phyloP scores from a whole-genome alignment of 1,140 invertebrate species.

The Coenobita brevimanus region DNA sequence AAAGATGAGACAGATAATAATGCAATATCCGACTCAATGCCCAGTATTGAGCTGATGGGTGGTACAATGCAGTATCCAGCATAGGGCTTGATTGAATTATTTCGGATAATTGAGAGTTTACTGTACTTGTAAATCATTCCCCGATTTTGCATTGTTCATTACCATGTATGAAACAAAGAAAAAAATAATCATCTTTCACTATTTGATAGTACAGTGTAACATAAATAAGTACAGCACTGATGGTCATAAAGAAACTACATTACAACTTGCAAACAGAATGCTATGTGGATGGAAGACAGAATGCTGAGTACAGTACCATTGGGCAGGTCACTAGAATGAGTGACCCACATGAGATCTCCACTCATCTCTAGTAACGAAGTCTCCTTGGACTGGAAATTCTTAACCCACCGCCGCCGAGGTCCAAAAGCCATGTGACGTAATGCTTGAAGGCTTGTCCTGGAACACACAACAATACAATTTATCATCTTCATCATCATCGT shows the following conservation, averaged over 20 bases:
- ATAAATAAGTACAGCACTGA: too few relatives aligned
- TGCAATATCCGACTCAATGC: too few relatives aligned
- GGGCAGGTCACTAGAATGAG: not conserved
- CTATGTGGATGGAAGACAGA: not conserved
- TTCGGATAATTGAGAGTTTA: too few relatives aligned
- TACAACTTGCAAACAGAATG: not conserved
- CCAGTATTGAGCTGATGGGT: too few relatives aligned
- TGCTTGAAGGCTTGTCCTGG: constrained; percentile 69
- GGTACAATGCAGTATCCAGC: too few relatives aligned
- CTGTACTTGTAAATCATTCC: too few relatives aligned
- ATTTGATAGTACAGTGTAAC: too few relatives aligned
- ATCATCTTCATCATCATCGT: not conserved
- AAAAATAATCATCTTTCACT: too few relatives aligned
- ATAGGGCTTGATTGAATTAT: too few relatives aligned
- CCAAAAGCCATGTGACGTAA: constrained; percentile 41
- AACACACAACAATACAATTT: not conserved
- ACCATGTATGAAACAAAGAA: too few relatives aligned
- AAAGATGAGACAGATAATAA: too few relatives aligned
- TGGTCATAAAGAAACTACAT: not conserved
- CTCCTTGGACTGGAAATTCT: constrained; percentile 18
- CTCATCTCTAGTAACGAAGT: constrained; percentile 38
- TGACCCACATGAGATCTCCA: constrained; percentile 42
- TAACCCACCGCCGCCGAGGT: constrained; percentile 25
- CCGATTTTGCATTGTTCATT: too few relatives aligned
- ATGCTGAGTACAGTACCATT: constrained; percentile 17